phyloP scores from a whole-genome alignment of 2,888 invertebrate genomes.

The Acronicta psi region DNA sequence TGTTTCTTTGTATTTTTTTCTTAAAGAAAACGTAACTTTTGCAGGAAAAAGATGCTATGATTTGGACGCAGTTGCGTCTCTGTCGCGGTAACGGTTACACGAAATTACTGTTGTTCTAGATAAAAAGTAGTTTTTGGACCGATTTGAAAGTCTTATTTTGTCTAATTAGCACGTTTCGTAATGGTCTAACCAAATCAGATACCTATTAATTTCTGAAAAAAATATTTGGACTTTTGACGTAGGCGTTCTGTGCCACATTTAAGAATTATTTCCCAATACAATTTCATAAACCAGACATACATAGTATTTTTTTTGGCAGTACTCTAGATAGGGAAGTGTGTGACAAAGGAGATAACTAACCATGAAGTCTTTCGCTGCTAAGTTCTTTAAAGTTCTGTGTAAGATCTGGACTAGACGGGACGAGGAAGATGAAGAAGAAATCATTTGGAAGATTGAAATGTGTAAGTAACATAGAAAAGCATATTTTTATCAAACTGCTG shows the following conservation, averaged over 20 bases:
- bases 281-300: not conserved
- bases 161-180: slow-evolving; percentile 7
- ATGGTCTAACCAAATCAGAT: slow-evolving; percentile 1
- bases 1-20: slow-evolving; percentile 37
- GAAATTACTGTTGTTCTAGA: slow-evolving; percentile 17
- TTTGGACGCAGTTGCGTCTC: slow-evolving; percentile 29
- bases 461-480: slow-evolving; percentile 40
- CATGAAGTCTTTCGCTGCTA: slow-evolving; percentile 37
- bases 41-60: slow-evolving; percentile 42
- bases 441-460: slow-evolving; percentile 51
- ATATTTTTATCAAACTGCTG: too few relatives aligned
- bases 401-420: slow-evolving; percentile 46
- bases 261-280: not conserved
- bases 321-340: slow-evolving; percentile 13
- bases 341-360: slow-evolving; percentile 3
- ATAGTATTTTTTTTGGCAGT: too few relatives aligned
- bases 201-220: not conserved
- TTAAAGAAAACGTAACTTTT: slow-evolving; percentile 26
- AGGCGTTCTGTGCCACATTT: slow-evolving; percentile 9
- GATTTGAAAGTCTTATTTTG: slow-evolving; percentile 4
- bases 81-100: slow-evolving; percentile 7
- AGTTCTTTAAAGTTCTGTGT: slow-evolving; percentile 43
- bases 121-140: slow-evolving; percentile 20
- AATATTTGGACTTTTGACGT: slow-evolving; percentile 1
- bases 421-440: slow-evolving; percentile 53